Evolutionary conservation across 2,888 invertebrate genomes (phyloP).

Genomic region (Caradrina kadenii): DNA sequence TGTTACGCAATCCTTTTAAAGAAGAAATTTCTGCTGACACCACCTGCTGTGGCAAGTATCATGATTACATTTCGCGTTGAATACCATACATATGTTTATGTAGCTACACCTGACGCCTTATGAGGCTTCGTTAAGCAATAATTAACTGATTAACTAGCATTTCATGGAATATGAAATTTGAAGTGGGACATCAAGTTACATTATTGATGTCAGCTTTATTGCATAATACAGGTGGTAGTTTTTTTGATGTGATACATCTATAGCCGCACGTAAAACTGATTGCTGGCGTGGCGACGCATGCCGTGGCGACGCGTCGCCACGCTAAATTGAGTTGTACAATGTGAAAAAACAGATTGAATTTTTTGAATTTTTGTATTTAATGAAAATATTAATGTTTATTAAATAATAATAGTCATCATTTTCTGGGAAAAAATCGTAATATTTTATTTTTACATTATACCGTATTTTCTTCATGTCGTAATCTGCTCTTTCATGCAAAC

Average conservation of each 20-base stretch:
- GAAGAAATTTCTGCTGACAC: slow-evolving; percentile 8
- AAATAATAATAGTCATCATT: too few species aligned
- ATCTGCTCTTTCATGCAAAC: too few species aligned
- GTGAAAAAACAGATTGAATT: too few species aligned
- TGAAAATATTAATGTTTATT: too few species aligned
- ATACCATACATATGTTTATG: neutral
- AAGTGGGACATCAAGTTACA: slow-evolving; percentile 12
- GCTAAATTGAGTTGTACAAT: too few species aligned
- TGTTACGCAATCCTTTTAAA: slow-evolving; percentile 1
- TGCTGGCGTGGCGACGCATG: too few species aligned
- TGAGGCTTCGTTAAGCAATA: neutral
- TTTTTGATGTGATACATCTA: neutral
- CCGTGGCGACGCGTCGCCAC: too few species aligned
- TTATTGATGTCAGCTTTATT: slow-evolving; percentile 3
- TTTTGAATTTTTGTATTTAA: too few species aligned
- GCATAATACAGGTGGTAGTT: slow-evolving; percentile 18
- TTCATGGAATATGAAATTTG: slow-evolving; percentile 27
- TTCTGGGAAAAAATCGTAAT: too few species aligned
- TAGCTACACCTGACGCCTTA: neutral
- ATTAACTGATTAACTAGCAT: slow-evolving; percentile 13
- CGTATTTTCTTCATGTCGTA: too few species aligned
- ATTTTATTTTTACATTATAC: too few species aligned
- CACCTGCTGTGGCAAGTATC: neutral
- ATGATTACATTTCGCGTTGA: neutral
- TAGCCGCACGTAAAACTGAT: too few species aligned